A percentile compares a stretch with the other conserved stretches of the same genome.
Evolutionary conservation across 2,797 vertebrate genomes (phyloP).

Genomic region (Thalassophryne amazonica): DNA sequence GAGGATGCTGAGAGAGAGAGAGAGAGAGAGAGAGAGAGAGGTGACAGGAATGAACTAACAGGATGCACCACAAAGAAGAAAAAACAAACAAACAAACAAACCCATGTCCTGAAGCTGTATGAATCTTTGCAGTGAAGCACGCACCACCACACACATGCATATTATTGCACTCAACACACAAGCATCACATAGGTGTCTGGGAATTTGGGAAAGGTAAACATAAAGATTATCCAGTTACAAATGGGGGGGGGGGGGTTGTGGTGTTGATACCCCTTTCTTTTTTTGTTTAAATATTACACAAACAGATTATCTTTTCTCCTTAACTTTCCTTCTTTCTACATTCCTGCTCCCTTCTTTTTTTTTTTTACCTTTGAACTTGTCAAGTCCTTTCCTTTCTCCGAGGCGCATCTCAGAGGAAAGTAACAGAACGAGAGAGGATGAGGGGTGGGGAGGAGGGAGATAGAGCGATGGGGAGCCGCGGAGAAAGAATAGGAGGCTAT

Average conservation of each 20-base stretch:
- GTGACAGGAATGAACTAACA: slow-evolving; percentile 82
- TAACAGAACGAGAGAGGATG: slow-evolving; percentile 49
- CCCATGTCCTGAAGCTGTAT: slow-evolving; percentile 76
- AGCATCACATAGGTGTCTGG: slow-evolving; percentile 65
- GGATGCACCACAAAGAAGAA: slow-evolving; percentile 70
- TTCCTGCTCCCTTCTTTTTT: slow-evolving; percentile 15
- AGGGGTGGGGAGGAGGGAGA: slow-evolving; percentile 6
- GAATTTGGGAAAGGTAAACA: slow-evolving; percentile 30
- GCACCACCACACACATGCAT: slow-evolving; percentile 37
- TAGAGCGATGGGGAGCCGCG: slow-evolving; percentile 50
- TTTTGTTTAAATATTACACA: not conserved
- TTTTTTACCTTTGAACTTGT: slow-evolving; percentile 72
- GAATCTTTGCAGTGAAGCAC: slow-evolving; percentile 76
- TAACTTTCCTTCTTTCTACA: not conserved
- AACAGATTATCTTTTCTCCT: not conserved
- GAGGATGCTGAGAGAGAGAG: slow-evolving; percentile 58
- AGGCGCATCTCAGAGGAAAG: slow-evolving; percentile 68
- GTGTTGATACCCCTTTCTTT: not conserved
- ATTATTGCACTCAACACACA: slow-evolving; percentile 44
- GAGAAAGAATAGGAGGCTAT: slow-evolving; percentile 74
- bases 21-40: slow-evolving; percentile 57
- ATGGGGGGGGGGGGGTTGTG: not conserved
- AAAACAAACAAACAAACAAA: too few relatives aligned
- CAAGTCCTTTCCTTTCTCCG: slow-evolving; percentile 65
- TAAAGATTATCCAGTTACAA: slow-evolving; percentile 11